Base-by-base conservation (phyloP, 2,113 vertebrate genomes). In the Dipodomys spectabilis region DNA sequence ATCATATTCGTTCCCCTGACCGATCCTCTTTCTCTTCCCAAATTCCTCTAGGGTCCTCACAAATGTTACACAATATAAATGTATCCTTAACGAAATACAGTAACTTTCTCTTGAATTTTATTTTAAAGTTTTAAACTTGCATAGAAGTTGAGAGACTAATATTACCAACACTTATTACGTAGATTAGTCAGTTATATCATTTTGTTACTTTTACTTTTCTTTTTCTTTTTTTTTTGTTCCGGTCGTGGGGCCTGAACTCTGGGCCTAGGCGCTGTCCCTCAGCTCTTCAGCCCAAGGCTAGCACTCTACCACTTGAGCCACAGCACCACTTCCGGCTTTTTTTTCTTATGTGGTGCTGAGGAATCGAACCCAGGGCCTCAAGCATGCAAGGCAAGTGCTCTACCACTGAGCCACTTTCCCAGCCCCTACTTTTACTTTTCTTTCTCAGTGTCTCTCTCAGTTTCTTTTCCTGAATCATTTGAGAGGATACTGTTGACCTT, bases 401-500 rank as follows among this genome's bases (percentile, higher is more conserved):
- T n/a, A n/a, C n/a, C n/a, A n/a, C n/a, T n/a, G n/a, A n/a, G n/a
- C n/a, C n/a, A n/a, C n/a, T n/a, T n/a, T n/a, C n/a, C n/a, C n/a
- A n/a, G n/a, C n/a, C n/a, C n/a, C n/a, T 20, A 74, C 23, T 80
- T 90, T 81, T 84, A 49, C 64, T 27, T 82, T 77, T 87, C n/a
- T 64, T 64, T 79, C 60, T 71, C 6, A 62, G 16, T 28, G 4
- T 60, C 28, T 80, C 1, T 78, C 8, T 92, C 3, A 15, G 7
- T 64, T 62, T 53, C 60, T 73, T 75, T 85, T 13, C 5, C 71
- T 67, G 13, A 86, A 45, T 18, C 20, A 20, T 75, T 82, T 89
- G 62, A 92, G 65, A 94, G 13, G 75, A 87, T 62, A 83, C 49
- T 89, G 75, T 65, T 95, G 74, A 78, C 30, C 67, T 86, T 86